These are phyloP conservation scores for Drosophila nr. fundita DNA, from an alignment of 2,888 invertebrate genomes.

Conservation along the genomic window DNA sequence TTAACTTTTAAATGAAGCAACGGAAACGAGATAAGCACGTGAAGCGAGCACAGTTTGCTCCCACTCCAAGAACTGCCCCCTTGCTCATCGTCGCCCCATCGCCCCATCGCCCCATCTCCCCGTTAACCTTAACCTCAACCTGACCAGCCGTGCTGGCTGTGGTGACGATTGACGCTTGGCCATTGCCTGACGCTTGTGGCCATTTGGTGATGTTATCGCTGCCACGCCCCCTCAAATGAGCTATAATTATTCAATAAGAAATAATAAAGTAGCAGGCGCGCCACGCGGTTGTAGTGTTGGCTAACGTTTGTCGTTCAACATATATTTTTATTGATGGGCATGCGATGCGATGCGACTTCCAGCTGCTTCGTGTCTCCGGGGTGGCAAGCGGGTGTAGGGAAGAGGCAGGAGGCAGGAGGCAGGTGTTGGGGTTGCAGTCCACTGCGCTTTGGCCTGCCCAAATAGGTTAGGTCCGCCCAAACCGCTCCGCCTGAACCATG, in stretches of 20 bases:
- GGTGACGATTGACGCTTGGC: constrained; percentile 53
- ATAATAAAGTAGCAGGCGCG: constrained; percentile 73
- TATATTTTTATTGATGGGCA: constrained; percentile 71
- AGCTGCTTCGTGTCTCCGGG: constrained; percentile 32
- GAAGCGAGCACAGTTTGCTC: constrained; percentile 51
- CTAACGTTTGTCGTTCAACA: constrained; percentile 32
- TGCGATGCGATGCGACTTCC: constrained; percentile 50
- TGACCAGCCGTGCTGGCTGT: not conserved
- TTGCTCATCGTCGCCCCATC: not conserved
- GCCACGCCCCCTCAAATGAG: constrained; percentile 78
- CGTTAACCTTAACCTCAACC: constrained; percentile 10
- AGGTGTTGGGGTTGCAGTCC: not conserved
- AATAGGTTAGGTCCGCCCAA: not conserved
- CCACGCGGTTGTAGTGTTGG: constrained; percentile 6
- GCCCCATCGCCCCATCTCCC: not conserved
- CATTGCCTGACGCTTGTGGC: constrained; percentile 43
- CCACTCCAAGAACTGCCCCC: not conserved
- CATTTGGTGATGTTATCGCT: constrained; percentile 57
- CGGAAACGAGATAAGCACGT: constrained; percentile 82
- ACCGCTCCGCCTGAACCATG: constrained; percentile 23
- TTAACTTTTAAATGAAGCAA: constrained; percentile 81
- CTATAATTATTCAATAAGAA: constrained; percentile 84
- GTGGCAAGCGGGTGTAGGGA: not conserved
- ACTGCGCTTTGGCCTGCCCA: constrained; percentile 5
- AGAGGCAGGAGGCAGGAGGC: not conserved